phyloP scores from a whole-genome alignment of 2,113 vertebrate species.

The Sceloporus undulatus region DNA sequence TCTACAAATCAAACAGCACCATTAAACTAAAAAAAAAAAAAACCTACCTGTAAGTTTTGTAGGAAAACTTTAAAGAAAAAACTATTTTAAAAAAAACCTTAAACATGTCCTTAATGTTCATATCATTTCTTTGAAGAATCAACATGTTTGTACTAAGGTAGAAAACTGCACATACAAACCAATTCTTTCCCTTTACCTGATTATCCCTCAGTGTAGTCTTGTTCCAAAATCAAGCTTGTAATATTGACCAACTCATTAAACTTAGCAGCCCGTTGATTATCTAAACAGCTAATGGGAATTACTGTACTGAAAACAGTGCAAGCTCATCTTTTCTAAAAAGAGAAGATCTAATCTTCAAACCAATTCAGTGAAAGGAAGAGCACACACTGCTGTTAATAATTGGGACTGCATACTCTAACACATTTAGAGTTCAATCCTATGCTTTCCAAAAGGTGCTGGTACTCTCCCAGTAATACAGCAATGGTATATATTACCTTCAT shows the following conservation, averaged over 20 bases:
- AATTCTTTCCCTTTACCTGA: not conserved
- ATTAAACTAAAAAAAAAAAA: not conserved
- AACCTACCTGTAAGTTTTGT: not conserved
- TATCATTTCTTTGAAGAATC: slow-evolving; percentile 13
- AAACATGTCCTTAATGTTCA: slow-evolving; percentile 16
- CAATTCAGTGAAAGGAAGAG: not conserved
- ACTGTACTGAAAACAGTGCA: slow-evolving; percentile 18
- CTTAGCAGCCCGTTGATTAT: slow-evolving; percentile 29
- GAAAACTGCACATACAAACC: not conserved
- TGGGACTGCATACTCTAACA: not conserved
- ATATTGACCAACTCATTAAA: slow-evolving; percentile 22
- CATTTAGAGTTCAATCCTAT: not conserved
- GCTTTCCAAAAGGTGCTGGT: not conserved
- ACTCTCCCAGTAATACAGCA: not conserved
- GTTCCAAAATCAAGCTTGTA: not conserved
- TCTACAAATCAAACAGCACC: not conserved
- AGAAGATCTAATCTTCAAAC: not conserved
- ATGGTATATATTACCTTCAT: not conserved
- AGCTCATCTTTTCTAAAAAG: not conserved
- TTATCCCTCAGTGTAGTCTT: slow-evolving; percentile 3
- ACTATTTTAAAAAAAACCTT: not conserved
- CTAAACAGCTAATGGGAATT: slow-evolving; percentile 11
- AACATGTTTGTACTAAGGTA: slow-evolving; percentile 14
- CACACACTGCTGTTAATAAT: not conserved
- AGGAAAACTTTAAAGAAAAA: not conserved